Evolutionary conservation across 2,113 vertebrate genomes (phyloP).

Genomic region (Miniopterus natalensis): DNA sequence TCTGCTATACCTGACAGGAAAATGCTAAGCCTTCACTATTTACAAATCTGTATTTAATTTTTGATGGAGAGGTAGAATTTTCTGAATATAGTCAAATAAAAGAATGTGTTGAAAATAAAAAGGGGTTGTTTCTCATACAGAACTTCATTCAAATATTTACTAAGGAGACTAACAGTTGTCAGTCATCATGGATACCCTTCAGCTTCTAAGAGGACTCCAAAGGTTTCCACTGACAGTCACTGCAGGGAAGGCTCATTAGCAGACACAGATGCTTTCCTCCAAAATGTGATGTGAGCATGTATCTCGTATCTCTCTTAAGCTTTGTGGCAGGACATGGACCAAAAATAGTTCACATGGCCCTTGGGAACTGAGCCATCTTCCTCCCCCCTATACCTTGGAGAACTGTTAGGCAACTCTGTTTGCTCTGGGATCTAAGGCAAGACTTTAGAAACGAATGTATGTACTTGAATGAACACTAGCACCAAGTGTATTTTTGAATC

Average conservation of each 20-base stretch:
- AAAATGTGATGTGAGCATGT: conserved; percentile 27
- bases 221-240: background rate
- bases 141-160: conserved; percentile 29
- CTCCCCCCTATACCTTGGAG: background rate
- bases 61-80: background rate
- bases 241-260: background rate
- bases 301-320: background rate
- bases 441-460: conserved; percentile 23
- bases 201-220: background rate
- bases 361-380: background rate
- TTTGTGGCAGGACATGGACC: background rate
- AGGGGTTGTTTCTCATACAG: background rate
- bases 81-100: background rate
- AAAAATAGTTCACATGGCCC: background rate
- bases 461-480: background rate
- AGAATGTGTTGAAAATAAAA: conserved; percentile 7
- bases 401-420: background rate
- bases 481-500: background rate
- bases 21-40: background rate
- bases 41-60: conserved; percentile 38
- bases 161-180: background rate
- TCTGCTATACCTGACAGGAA: background rate
- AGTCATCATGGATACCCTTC: background rate
- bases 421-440: background rate
- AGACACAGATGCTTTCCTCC: background rate